Conservation (phyloP, 2,888 invertebrate genomes). For the Pseudoips prasinana region DNA sequence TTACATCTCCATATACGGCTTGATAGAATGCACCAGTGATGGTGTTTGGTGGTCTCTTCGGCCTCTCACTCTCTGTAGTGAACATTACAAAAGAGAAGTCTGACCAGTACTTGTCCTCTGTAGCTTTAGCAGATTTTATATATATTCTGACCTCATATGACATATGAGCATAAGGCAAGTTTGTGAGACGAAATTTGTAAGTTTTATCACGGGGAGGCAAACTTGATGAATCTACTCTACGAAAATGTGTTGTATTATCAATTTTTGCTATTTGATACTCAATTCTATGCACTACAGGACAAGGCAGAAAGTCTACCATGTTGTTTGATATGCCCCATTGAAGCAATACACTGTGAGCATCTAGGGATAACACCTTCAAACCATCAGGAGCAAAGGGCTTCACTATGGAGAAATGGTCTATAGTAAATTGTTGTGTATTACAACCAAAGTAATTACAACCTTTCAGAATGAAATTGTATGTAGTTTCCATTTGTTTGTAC, state of each 20-base stretch:
- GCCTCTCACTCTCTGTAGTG: slow-evolving; percentile 82
- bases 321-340: slow-evolving; percentile 64
- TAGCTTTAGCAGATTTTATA: slow-evolving; percentile 80
- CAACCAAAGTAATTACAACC: slow-evolving; percentile 84
- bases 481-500: slow-evolving; percentile 69
- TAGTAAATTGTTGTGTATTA: slow-evolving; percentile 67
- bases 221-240: slow-evolving; percentile 58
- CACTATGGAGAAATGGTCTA: slow-evolving; percentile 82
- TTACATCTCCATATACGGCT: slow-evolving; percentile 69
- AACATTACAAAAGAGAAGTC: slow-evolving; percentile 82
- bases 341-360: slow-evolving; percentile 60
- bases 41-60: slow-evolving; percentile 86
- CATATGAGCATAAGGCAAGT: slow-evolving; percentile 84
- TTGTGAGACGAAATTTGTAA: slow-evolving; percentile 70
- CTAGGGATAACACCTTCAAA: slow-evolving; percentile 47
- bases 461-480: slow-evolving; percentile 82
- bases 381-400: slow-evolving; percentile 59
- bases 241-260: slow-evolving; percentile 63
- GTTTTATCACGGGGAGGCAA: slow-evolving; percentile 58
- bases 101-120: slow-evolving; percentile 86
- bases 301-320: slow-evolving; percentile 54
- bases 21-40: slow-evolving; percentile 89
- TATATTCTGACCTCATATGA: slow-evolving; percentile 88
- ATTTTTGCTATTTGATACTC: slow-evolving; percentile 75
- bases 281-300: slow-evolving; percentile 65